Base-by-base conservation (phyloP, 2,113 vertebrate genomes). In the Chionodraco myersi region DNA sequence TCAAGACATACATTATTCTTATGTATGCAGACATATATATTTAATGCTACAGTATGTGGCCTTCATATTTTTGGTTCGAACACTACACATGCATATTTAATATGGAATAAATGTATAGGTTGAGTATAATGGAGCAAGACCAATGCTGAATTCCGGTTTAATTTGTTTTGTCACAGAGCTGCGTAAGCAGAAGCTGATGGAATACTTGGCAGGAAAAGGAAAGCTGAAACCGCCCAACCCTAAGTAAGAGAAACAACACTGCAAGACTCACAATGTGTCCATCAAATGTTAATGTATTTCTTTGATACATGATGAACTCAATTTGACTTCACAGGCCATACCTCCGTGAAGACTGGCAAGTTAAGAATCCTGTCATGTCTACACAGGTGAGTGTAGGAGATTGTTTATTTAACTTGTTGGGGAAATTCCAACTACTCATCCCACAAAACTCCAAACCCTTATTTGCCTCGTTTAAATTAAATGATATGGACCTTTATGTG, bases 141-240 rank as follows among this genome's bases (percentile, higher is more conserved):
- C 14, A 9, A 3, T 11, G 45, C 0, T 77, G 3, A 51, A 64
- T 65, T 70, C 3, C 26, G 75, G 15, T 79, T 0, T 58, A 0
- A 6, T 49, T 54, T 60, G 5, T 8, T 7, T 0, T 67, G 4
- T 53, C 15, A 61, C 75, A 96, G 94, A 95, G 34, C 18, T 92
- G 9, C 94, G 93, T 14, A 94, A 93, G 45, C 92, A 92, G 79
- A 95, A 94, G 78, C 62, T 95, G 60, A 90, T 93, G 81, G 94
- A 95, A 61, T 95, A 94, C 44, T 69, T 96, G 13, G 83, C 83
- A 12, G 83, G 65, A 3, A 95, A 95, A 82, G 92, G 90, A 66
- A 91, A 88, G 52, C 62, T 89, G 67, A 94, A 88, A 53, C 57
- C 68, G 1, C 78, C 89, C 1, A 87, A 86, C 64, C 59, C 87